These are phyloP conservation scores for Ranitomeya variabilis DNA, from an alignment of 2,113 vertebrate genomes.

Conservation along the genomic window DNA sequence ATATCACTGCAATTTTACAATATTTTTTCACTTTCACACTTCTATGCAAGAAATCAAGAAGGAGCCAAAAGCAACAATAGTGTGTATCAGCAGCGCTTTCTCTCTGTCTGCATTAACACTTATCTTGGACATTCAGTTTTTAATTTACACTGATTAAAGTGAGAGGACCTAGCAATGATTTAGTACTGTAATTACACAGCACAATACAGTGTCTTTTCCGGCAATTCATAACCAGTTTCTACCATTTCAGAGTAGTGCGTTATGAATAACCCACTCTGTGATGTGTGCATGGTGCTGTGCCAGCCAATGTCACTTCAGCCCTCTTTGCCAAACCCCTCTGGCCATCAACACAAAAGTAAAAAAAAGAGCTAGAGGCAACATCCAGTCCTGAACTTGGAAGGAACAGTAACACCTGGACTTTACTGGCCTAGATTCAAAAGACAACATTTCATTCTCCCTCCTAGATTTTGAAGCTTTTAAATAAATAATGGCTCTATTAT, in stretches of 20 bases:
- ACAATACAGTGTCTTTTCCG: slow-evolving; percentile 7
- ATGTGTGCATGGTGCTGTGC: slow-evolving; percentile 18
- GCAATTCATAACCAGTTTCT: slow-evolving; percentile 24
- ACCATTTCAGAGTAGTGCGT: not conserved
- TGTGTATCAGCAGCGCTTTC: not conserved
- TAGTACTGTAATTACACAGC: not conserved
- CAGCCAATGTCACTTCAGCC: slow-evolving; percentile 27
- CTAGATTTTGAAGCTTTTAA: not conserved
- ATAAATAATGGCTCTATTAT: slow-evolving; percentile 41
- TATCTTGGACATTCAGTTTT: not conserved
- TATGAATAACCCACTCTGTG: slow-evolving; percentile 18
- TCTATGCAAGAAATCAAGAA: not conserved
- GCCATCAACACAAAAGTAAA: slow-evolving; percentile 42
- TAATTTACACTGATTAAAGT: slow-evolving; percentile 16
- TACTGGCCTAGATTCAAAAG: slow-evolving; percentile 20
- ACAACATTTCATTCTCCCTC: slow-evolving; percentile 3
- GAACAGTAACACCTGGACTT: slow-evolving; percentile 43
- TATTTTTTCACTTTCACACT: not conserved
- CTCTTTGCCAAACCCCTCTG: slow-evolving; percentile 31
- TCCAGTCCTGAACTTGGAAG: slow-evolving; percentile 24
- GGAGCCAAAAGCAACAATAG: not conserved
- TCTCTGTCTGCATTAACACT: not conserved
- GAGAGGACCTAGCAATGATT: not conserved
- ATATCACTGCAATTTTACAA: not conserved
- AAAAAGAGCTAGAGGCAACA: slow-evolving; percentile 7